Evolutionary conservation across 2,797 vertebrate genomes (phyloP).

Genomic region (Gallinago solitaria): DNA sequence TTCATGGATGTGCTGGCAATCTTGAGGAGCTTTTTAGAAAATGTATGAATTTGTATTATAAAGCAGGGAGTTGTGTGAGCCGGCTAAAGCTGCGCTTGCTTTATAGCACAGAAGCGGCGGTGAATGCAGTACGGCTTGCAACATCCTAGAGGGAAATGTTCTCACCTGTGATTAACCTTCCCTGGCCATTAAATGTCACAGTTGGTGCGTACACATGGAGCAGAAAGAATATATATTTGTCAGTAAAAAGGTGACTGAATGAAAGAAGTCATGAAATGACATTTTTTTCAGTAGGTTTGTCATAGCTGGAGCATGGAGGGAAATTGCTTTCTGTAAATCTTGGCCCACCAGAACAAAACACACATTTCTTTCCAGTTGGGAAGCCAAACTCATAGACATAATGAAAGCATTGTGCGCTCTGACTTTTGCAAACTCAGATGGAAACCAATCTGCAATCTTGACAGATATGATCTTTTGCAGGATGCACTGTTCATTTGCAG

Average conservation of each 20-base stretch:
- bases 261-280: constrained; percentile 77
- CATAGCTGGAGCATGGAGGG: constrained; percentile 73
- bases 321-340: constrained; percentile 84
- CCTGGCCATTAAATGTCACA: constrained; percentile 78
- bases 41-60: background rate
- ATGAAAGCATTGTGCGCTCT: constrained; percentile 80
- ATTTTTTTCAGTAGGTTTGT: constrained; percentile 79
- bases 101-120: background rate
- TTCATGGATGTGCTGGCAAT: background rate
- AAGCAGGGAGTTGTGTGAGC: background rate
- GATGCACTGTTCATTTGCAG: constrained; percentile 75
- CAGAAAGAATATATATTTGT: constrained; percentile 73
- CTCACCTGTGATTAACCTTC: constrained; percentile 72
- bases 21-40: constrained; percentile 20
- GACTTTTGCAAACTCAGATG: constrained; percentile 79
- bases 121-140: constrained; percentile 8
- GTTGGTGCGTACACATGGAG: constrained; percentile 16
- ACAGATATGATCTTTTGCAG: constrained; percentile 80
- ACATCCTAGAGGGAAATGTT: constrained; percentile 54
- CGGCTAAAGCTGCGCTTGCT: constrained; percentile 31
- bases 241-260: constrained; percentile 73
- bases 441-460: constrained; percentile 81
- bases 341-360: constrained; percentile 79
- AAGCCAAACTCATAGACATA: constrained; percentile 76
- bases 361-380: constrained; percentile 80